Evolutionary conservation across 2,888 invertebrate genomes (phyloP).

Genomic region (Cynaeus angustus): DNA sequence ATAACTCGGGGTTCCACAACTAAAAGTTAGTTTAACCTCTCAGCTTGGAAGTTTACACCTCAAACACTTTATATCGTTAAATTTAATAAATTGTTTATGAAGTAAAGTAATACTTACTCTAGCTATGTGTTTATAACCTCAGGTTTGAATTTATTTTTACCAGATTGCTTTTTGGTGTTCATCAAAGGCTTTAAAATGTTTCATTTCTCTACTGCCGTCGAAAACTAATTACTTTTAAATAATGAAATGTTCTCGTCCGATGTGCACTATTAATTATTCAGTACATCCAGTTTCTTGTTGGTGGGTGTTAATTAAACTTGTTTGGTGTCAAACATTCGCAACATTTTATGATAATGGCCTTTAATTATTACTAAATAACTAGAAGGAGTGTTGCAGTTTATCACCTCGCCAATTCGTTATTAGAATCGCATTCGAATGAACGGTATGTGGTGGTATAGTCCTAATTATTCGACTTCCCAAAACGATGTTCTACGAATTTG

Average conservation of each 20-base stretch:
- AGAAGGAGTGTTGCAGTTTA: conserved; percentile 2
- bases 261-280: background rate
- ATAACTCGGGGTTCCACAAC: too few species aligned
- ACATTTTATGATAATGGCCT: conserved; percentile 13
- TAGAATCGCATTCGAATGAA: conserved; percentile 13
- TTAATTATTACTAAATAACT: conserved; percentile 19
- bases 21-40: too few species aligned
- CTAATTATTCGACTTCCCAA: conserved; percentile 3
- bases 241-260: background rate
- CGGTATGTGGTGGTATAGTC: conserved; percentile 3
- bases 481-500: background rate
- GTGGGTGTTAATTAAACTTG: conserved; percentile 19
- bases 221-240: background rate
- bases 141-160: too few species aligned
- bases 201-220: background rate
- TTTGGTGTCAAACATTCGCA: background rate
- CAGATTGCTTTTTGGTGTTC: too few species aligned
- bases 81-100: too few species aligned
- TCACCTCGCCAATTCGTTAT: background rate
- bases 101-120: too few species aligned
- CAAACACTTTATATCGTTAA: too few species aligned
- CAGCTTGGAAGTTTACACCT: too few species aligned
- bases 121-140: too few species aligned
- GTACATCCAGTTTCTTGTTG: conserved; percentile 1
- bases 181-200: conserved; percentile 6